These are phyloP conservation scores for Furnarius figulus DNA, from an alignment of 2,113 vertebrate genomes.

Conservation along the genomic window DNA sequence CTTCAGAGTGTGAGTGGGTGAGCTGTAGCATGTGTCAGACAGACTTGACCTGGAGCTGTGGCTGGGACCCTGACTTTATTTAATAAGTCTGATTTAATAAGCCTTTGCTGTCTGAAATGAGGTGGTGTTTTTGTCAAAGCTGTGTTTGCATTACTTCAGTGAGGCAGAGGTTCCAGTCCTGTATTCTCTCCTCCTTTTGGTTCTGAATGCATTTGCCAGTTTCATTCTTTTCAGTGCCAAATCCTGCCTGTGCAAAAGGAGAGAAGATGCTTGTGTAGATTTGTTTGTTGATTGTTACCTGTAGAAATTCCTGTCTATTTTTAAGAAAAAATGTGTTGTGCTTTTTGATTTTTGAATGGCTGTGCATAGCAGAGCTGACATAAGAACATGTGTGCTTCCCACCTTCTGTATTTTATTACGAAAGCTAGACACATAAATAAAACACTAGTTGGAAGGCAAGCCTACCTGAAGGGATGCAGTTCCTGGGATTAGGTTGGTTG, in stretches of 20 bases:
- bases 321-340: not conserved
- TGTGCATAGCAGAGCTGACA: not conserved
- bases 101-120: not conserved
- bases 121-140: not conserved
- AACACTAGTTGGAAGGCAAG: not conserved
- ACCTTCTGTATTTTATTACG: not conserved
- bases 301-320: not conserved
- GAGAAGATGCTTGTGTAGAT: not conserved
- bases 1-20: not conserved
- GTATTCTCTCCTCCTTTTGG: not conserved
- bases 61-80: not conserved
- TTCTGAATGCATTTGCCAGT: not conserved
- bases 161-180: not conserved
- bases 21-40: not conserved
- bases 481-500: not conserved
- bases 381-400: not conserved
- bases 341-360: not conserved
- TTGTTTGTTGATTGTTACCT: not conserved
- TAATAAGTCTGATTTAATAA: not conserved
- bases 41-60: not conserved
- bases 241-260: not conserved
- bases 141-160: not conserved
- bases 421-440: conserved; percentile 3
- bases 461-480: not conserved
- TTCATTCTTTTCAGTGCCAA: not conserved